Evolutionary conservation across 2,113 vertebrate species (phyloP), one percentile per base, ranked within the genome.

Genomic region (Mustelus asterias): DNA sequence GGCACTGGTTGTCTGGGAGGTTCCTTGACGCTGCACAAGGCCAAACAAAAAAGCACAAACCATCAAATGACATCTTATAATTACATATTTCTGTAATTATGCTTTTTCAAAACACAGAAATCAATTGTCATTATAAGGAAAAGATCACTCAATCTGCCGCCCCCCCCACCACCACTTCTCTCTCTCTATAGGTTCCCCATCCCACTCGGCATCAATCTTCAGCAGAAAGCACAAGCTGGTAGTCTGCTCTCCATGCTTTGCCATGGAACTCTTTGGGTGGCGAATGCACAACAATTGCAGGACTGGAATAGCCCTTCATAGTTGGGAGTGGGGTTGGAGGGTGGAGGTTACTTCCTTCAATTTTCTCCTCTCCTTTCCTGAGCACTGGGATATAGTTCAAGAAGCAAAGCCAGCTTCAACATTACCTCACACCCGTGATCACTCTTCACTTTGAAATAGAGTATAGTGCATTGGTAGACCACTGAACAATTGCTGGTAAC

Each of bases 21-120:
- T 97, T 41, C 99, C 98, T 96, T 99, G 99, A 72, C 99, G 98
- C 99, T 99, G 97, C 48, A 13, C 33, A 20, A 80, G 86, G 67
- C 22, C 7, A 22, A 65, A 33, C 16, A 44, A 80, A 65, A 54
- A 41, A 41, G 29, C 22, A 26, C 7, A 54, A 44, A 63, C 18
- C 3, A 44, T 48, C 20, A 41, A 18, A 37, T 29, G n/a, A 20
- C 22, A 37, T 37, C n/a, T 37, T 20, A 22, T 48, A 90, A 29
- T 60, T 58, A 60, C 24, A 58, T 90, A 16, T 90, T 90, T 58
- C 88, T 60, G 54, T 26, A 90, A 60, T 60, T 16, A 60, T 3
- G 13, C 11, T 22, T 58, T 58, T 58, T 26, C 86, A 60, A 54
- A 60, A 29, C n/a, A 16, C 4, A 90, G 29, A 88, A 88, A 58